Evolutionary conservation across 2,888 invertebrate species (phyloP), one percentile per base, ranked within the genome.

Genomic region (Cosmia trapezina): DNA sequence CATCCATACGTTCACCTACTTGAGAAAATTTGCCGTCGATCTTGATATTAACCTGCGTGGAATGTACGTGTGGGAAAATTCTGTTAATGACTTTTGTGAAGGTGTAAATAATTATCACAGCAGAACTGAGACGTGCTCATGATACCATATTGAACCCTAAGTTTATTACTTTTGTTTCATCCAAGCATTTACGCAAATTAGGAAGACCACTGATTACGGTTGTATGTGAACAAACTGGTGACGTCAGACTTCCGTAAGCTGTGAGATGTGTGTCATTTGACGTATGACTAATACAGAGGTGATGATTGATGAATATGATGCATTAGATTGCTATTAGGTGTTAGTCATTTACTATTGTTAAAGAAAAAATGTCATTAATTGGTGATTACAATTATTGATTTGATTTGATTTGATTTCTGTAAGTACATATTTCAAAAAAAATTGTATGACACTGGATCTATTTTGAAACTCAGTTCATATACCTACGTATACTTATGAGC

Each of bases 11-110:
- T 54, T 83, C 67, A 73, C 73, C 77, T 76, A 84, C 82, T 80
- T 81, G 47, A 81, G 78, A 75, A 81, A 80, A 84, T 82, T 84
- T 76, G 80, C 69, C 70, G 81, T 72, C 63, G 78, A 80, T 85
- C 80, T 71, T 80, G 78, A 85, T 82, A 86, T 84, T 79, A 62
- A 81, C 74, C 22, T 51, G 63, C 19, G 19, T 22, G 63, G 73
- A 70, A 78, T 75, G 76, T 71, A 71, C 66, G 71, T 76, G 76
- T 86, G 81, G 76, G 79, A 81, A 86, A 79, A 74, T 69, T 83
- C 43, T 76, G 62, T 49, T 71, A 72, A 73, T 70, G 45, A 22
- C 67, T 72, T 77, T 73, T 76, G 78, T 71, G 59, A 67, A 65
- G 54, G 74, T 79, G 67, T 79, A 73, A 72, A 72, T 70, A 37